Evolutionary conservation across 2,797 vertebrate species (phyloP).

Genomic region (Oryzias dopingdopingensis): DNA sequence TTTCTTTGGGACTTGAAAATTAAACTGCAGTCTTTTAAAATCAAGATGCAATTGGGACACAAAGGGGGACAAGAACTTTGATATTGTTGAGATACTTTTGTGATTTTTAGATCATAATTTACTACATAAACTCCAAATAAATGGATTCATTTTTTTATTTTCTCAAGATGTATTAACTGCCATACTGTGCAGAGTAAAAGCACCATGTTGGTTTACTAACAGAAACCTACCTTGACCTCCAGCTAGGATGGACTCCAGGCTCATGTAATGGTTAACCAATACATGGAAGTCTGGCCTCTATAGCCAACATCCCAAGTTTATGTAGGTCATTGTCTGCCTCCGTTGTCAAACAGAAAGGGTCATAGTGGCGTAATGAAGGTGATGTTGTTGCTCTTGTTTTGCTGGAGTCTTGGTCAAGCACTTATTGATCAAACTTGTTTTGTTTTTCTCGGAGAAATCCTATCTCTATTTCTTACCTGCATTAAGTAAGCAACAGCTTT

Average conservation of each 20-base stretch:
- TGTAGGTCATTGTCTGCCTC: constrained; percentile 6
- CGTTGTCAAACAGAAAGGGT: constrained; percentile 9
- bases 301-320: constrained; percentile 21
- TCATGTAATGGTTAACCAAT: constrained; percentile 40
- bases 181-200: not conserved
- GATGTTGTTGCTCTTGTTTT: not conserved
- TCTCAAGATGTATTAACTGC: constrained; percentile 1
- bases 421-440: not conserved
- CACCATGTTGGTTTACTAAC: not conserved
- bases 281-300: constrained; percentile 19
- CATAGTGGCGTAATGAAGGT: not conserved
- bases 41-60: no score
- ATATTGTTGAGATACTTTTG: no score
- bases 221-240: constrained; percentile 15
- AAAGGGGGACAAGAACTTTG: no score
- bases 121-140: no score
- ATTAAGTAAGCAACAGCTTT: not conserved
- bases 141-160: no score
- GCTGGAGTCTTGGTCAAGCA: not conserved
- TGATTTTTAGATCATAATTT: no score
- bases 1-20: constrained; percentile 7
- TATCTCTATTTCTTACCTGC: no score
- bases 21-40: not conserved
- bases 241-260: constrained; percentile 6
- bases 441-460: not conserved